A percentile compares a stretch with the other conserved stretches of the same genome.
Conservation (phyloP, 1,140 invertebrate species). For the Drosophila rufa region DNA sequence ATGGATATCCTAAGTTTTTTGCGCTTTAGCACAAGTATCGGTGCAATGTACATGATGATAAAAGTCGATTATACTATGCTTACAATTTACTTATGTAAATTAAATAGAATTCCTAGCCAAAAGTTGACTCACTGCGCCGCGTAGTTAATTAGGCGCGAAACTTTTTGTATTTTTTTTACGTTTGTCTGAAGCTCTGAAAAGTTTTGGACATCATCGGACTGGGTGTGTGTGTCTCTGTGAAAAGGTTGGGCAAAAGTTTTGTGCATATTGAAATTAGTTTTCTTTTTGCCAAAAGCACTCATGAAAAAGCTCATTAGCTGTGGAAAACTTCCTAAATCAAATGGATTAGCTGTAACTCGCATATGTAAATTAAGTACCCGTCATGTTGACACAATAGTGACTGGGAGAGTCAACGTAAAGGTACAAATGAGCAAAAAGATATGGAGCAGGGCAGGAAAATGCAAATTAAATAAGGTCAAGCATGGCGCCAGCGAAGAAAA, state of each 20-base stretch:
- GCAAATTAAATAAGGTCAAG: slow-evolving; percentile 59
- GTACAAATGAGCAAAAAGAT: slow-evolving; percentile 5
- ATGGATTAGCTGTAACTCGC: slow-evolving; percentile 28
- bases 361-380: slow-evolving; percentile 54
- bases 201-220: slow-evolving; percentile 26
- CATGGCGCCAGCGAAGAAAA: slow-evolving; percentile 21
- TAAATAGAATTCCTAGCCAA: slow-evolving; percentile 63
- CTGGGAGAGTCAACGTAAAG: slow-evolving; percentile 12
- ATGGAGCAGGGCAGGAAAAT: slow-evolving; percentile 38
- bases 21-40: not conserved
- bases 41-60: not conserved
- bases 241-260: slow-evolving; percentile 43
- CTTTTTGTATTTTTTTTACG: slow-evolving; percentile 29
- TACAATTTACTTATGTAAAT: slow-evolving; percentile 71
- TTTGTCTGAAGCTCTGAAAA: slow-evolving; percentile 31
- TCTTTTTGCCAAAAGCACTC: slow-evolving; percentile 17
- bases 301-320: slow-evolving; percentile 63
- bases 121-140: slow-evolving; percentile 49
- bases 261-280: slow-evolving; percentile 62
- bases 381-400: slow-evolving; percentile 32
- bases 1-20: not conserved
- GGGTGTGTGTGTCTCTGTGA: slow-evolving; percentile 9
- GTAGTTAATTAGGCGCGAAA: slow-evolving; percentile 63
- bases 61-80: slow-evolving; percentile 3
- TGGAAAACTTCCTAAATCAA: slow-evolving; percentile 30